A percentile compares a stretch with the other conserved stretches of the same genome.
Evolutionary conservation across 2,797 vertebrate species (phyloP).

Genomic region (Galaxias olidus): DNA sequence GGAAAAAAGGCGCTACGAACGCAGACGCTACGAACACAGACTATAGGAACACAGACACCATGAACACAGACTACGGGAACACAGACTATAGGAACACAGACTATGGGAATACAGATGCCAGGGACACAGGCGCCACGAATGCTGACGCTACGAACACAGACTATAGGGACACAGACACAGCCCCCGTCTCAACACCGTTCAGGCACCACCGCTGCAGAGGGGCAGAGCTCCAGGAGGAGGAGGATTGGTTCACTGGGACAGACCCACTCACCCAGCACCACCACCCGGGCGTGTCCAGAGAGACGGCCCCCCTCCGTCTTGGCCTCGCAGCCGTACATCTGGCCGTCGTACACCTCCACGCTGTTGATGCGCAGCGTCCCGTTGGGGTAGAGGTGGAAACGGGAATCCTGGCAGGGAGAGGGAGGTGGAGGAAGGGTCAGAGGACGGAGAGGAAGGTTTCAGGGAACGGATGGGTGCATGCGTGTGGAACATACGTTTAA

Average conservation of each 20-base stretch:
- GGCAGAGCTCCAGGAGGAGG: no score
- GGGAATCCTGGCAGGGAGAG: constrained; percentile 74
- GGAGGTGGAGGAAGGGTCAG: background rate
- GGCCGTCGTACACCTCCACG: constrained; percentile 94
- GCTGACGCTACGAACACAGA: no score
- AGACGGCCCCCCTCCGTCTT: constrained; percentile 81
- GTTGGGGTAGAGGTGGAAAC: constrained; percentile 87
- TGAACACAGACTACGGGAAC: no score
- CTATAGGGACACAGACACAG: no score
- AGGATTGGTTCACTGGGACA: no score
- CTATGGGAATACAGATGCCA: no score
- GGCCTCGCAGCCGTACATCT: constrained; percentile 85
- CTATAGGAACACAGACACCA: constrained; percentile 41
- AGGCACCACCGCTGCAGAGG: constrained; percentile 14
- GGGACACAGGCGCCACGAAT: constrained; percentile 17
- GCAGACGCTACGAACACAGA: no score
- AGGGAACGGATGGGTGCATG: background rate
- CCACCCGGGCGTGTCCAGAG: constrained; percentile 81
- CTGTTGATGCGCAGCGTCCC: constrained; percentile 92
- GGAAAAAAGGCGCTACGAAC: no score
- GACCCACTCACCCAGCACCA: constrained; percentile 82
- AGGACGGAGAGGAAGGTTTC: background rate
- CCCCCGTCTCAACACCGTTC: no score
- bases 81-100: no score
- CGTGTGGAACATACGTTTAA: no score